phyloP scores from a whole-genome alignment of 2,888 invertebrate genomes.

The Callinectes sapidus region DNA sequence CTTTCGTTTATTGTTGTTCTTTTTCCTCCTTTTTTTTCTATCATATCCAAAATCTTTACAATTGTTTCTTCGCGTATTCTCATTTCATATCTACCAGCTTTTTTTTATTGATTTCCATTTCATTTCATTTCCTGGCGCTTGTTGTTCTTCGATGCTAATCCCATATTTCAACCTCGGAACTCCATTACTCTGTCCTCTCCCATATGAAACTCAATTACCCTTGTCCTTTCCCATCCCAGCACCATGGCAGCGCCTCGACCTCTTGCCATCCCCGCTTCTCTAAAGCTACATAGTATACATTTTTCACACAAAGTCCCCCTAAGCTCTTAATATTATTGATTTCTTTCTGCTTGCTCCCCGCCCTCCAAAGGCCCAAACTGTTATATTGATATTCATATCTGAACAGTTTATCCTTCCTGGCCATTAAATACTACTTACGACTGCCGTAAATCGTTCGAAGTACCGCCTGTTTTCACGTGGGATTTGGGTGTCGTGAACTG shows the following conservation, averaged over 20 bases:
- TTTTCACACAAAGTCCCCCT: background rate
- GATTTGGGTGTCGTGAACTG: slow-evolving; percentile 9
- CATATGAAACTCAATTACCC: background rate
- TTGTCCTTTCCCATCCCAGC: background rate
- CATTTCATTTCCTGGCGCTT: background rate
- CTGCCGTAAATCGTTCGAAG: background rate
- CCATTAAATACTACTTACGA: slow-evolving; percentile 2
- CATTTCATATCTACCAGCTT: background rate
- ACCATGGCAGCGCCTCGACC: background rate
- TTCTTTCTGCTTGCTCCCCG: background rate
- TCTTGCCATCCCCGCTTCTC: background rate
- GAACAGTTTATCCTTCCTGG: slow-evolving; percentile 11
- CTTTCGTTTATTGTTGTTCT: background rate
- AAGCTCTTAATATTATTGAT: background rate
- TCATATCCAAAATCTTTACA: background rate
- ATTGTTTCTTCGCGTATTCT: background rate
- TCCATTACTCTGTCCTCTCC: background rate
- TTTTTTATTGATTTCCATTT: background rate
- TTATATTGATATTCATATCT: background rate
- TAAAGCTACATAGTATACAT: background rate
- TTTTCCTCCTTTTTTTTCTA: background rate
- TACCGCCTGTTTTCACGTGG: background rate
- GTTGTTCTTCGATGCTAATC: background rate
- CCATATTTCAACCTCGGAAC: background rate
- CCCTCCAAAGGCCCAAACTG: background rate